Evolutionary conservation across 2,113 vertebrate genomes (phyloP).

Genomic region (Mustelus asterias): DNA sequence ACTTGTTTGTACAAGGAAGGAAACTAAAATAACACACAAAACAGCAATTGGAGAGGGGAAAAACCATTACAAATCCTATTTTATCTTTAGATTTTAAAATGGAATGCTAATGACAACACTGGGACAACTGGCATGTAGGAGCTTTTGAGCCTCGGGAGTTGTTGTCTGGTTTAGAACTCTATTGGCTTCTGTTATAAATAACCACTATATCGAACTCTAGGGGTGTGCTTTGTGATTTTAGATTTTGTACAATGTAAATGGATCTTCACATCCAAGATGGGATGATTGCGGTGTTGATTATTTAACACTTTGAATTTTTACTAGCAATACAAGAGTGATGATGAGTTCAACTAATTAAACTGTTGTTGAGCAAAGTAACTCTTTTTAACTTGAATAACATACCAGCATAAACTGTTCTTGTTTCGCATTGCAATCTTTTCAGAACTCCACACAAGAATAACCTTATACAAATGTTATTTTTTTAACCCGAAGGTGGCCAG

Average conservation of each 20-base stretch:
- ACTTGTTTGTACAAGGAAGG: not conserved
- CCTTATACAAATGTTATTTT: not conserved
- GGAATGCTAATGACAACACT: not conserved
- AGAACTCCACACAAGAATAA: not conserved
- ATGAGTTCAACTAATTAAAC: not conserved
- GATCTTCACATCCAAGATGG: not conserved
- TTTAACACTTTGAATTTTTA: not conserved
- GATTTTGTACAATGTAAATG: not conserved
- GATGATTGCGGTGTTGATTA: not conserved
- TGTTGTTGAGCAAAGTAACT: not conserved
- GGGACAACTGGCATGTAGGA: not conserved
- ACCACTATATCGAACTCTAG: not conserved
- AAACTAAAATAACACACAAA: not conserved
- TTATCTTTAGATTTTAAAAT: not conserved
- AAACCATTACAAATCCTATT: not conserved
- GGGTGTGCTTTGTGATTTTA: not conserved
- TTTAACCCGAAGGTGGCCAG: conserved; percentile 74
- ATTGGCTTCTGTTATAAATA: not conserved
- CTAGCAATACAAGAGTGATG: not conserved
- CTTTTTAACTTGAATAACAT: not conserved
- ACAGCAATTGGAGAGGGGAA: not conserved
- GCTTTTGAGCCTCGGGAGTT: not conserved
- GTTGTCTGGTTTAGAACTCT: not conserved
- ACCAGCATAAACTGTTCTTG: not conserved
- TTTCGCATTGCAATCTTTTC: not conserved